Percentiles rank a stretch among this genome's conserved stretches.
Evolutionary conservation across 2,113 vertebrate genomes (phyloP).

Genomic region (Athene noctua): DNA sequence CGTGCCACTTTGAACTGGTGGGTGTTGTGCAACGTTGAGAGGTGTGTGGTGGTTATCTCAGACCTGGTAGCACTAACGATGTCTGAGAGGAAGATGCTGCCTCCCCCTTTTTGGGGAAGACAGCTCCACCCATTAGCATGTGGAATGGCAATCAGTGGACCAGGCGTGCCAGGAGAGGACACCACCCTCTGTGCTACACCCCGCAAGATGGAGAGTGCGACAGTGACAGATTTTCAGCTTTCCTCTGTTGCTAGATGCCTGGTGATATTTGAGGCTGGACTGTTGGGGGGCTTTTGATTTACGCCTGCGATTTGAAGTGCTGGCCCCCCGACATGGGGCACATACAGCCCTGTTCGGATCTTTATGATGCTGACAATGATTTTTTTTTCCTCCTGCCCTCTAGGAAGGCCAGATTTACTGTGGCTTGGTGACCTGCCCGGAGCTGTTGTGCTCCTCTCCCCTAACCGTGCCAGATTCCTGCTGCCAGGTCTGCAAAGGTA

Average conservation of each 20-base stretch:
- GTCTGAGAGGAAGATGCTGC: not conserved
- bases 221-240: not conserved
- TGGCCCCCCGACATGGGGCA: fast-evolving
- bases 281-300: not conserved
- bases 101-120: not conserved
- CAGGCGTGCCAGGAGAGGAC: not conserved
- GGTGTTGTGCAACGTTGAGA: too few relatives aligned
- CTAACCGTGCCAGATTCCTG: slow-evolving; percentile 81
- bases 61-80: not conserved
- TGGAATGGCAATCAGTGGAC: not conserved
- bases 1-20: fast-evolving
- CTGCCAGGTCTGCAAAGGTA: slow-evolving; percentile 92
- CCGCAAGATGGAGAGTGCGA: fast-evolving
- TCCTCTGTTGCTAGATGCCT: too few relatives aligned
- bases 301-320: not conserved
- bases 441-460: slow-evolving; percentile 81
- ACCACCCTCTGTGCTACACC: not conserved
- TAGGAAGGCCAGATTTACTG: slow-evolving; percentile 96
- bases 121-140: too few relatives aligned
- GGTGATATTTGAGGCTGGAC: not conserved
- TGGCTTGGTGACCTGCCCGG: slow-evolving; percentile 87
- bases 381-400: not conserved
- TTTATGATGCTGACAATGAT: fast-evolving
- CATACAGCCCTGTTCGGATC: not conserved
- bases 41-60: not conserved